phyloP scores from a whole-genome alignment of 2,113 vertebrate species.

The Oreochromis niloticus region DNA sequence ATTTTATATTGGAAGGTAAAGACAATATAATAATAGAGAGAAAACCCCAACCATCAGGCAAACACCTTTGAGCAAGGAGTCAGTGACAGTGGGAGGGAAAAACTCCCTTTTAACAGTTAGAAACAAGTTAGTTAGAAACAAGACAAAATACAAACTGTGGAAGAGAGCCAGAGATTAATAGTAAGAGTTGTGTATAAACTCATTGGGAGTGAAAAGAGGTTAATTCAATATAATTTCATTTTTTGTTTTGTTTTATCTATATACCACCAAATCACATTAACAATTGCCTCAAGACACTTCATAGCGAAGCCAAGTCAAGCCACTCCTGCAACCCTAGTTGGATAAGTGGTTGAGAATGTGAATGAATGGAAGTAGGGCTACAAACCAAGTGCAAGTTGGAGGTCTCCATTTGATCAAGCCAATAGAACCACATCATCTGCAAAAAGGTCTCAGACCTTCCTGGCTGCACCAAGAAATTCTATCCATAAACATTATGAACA shows the following conservation, averaged over 20 bases:
- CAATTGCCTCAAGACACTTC: background rate
- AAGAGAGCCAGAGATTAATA: background rate
- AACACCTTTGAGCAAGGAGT: background rate
- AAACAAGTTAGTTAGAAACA: background rate
- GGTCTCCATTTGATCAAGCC: no score
- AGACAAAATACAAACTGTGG: background rate
- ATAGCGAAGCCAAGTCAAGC: background rate
- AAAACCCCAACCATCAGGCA: background rate
- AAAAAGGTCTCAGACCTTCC: no score
- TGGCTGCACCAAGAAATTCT: no score
- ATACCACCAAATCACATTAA: background rate
- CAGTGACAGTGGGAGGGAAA: background rate
- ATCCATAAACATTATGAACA: no score
- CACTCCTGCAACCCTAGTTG: background rate
- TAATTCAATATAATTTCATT: background rate
- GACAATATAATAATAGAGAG: background rate
- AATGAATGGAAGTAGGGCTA: background rate
- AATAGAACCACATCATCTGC: no score
- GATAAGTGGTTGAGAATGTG: background rate
- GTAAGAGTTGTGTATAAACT: background rate
- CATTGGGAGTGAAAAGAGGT: background rate
- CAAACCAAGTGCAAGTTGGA: no score
- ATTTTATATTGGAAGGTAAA: background rate
- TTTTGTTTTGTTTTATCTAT: background rate
- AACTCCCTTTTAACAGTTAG: background rate